phyloP scores from a whole-genome alignment of 2,113 vertebrate genomes.

The Oreochromis tanganicae region DNA sequence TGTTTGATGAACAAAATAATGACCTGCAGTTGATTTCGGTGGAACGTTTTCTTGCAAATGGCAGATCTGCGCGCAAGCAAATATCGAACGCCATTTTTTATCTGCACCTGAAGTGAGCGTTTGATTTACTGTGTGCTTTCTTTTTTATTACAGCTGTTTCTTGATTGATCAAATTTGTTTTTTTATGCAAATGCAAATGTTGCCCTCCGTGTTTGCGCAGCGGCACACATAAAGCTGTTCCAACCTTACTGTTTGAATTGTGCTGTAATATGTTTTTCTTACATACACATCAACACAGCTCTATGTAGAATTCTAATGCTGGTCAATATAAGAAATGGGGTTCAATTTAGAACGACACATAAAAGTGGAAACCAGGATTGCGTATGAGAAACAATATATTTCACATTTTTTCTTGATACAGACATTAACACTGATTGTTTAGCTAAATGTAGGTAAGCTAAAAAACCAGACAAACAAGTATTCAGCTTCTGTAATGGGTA shows the following conservation, averaged over 20 bases:
- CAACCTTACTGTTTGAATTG: not conserved
- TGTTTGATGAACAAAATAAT: not conserved
- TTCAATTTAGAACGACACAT: not conserved
- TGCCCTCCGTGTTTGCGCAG: accelerated
- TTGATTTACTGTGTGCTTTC: not conserved
- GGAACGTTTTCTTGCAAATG: not conserved
- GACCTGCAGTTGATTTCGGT: not conserved
- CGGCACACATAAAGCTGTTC: not conserved
- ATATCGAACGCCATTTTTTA: not conserved
- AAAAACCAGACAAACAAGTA: not conserved
- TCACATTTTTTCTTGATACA: not conserved
- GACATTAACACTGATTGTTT: not conserved
- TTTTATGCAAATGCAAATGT: not conserved
- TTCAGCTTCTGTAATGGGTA: not conserved
- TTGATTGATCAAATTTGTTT: not conserved
- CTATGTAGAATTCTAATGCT: not conserved
- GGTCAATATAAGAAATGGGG: not conserved
- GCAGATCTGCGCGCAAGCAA: not conserved
- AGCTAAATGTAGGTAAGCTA: not conserved
- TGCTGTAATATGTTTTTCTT: not conserved
- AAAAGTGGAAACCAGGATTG: accelerated
- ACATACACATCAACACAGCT: not conserved
- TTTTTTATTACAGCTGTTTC: not conserved
- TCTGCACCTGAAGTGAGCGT: not conserved
- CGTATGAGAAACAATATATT: not conserved